A percentile compares a stretch with the other conserved stretches of the same genome.
phyloP scores from a whole-genome alignment of 2,113 vertebrate genomes.

The Ascaphus truei region DNA sequence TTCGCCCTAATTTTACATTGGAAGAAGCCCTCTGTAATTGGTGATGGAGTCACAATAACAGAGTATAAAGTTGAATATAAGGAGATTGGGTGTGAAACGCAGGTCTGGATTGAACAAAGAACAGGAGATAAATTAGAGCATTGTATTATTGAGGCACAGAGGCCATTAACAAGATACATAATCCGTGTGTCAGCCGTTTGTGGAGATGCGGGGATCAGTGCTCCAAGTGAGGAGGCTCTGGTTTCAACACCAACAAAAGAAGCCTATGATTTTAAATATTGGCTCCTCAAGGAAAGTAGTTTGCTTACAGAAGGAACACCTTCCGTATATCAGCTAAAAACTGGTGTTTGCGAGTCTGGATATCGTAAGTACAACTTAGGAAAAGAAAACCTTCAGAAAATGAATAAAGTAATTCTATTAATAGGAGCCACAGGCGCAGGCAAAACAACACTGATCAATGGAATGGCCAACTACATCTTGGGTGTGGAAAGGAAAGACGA shows the following conservation, averaged over 20 bases:
- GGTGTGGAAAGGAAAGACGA: constrained; percentile 35
- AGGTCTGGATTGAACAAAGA: background rate
- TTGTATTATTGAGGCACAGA: background rate
- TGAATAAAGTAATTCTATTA: constrained; percentile 44
- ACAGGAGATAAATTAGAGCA: background rate
- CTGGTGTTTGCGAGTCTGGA: background rate
- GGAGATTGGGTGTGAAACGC: rapidly evolving
- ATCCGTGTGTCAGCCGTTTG: background rate
- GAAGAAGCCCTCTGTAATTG: background rate
- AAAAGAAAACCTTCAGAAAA: background rate
- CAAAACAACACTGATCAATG: constrained; percentile 28
- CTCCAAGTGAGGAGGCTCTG: background rate
- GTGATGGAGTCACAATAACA: background rate
- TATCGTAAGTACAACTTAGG: constrained; percentile 26
- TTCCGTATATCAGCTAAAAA: background rate
- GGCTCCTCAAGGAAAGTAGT: background rate
- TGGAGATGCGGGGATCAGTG: background rate
- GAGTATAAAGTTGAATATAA: constrained; percentile 22
- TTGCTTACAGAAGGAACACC: background rate
- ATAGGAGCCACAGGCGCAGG: constrained; percentile 51
- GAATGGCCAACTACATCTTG: constrained; percentile 40
- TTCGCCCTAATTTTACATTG: background rate
- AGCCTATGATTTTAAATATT: too few relatives aligned
- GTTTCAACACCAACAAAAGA: background rate
- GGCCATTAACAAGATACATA: background rate